Conservation (phyloP, 2,113 vertebrate genomes). For the Rana temporaria region DNA sequence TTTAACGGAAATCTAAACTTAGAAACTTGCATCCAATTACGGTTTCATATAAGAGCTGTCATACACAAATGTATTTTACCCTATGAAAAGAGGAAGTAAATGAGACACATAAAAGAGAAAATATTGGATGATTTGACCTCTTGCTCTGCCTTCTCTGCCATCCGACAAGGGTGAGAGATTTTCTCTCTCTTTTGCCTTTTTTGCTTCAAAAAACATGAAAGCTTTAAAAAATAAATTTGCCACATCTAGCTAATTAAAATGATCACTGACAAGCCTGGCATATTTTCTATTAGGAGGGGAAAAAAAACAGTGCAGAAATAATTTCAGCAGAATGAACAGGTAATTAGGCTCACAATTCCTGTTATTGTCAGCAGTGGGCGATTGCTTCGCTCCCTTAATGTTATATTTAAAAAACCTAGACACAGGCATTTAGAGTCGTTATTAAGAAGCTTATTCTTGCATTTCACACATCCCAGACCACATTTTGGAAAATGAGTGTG, state of each 20-base stretch:
- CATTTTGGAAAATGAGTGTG: no score
- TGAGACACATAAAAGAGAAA: background rate
- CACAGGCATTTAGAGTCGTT: background rate
- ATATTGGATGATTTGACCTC: slow-evolving; percentile 7
- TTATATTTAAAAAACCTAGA: slow-evolving; percentile 32
- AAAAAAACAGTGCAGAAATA: slow-evolving; percentile 30
- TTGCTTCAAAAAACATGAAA: slow-evolving; percentile 6
- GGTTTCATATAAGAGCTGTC: background rate
- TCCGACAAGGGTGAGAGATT: slow-evolving; percentile 10
- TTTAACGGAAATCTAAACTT: background rate
- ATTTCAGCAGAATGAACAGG: slow-evolving; percentile 48
- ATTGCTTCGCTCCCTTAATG: slow-evolving; percentile 4
- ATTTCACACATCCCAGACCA: background rate
- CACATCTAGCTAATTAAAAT: slow-evolving; percentile 40
- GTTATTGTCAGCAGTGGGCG: slow-evolving; percentile 37
- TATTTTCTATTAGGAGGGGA: slow-evolving; percentile 29
- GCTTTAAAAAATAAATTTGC: slow-evolving; percentile 29
- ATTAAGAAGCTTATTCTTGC: background rate
- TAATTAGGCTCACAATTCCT: slow-evolving; percentile 45
- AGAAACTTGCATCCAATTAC: slow-evolving; percentile 20
- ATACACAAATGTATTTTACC: background rate
- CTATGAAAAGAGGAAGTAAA: background rate
- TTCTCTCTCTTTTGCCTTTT: slow-evolving; percentile 2
- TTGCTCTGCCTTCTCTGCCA: background rate
- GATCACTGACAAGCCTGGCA: slow-evolving; percentile 29